Percentiles rank a stretch among this genome's conserved stretches.
phyloP scores from a whole-genome alignment of 1,140 invertebrate genomes.

The Hyphantria cunea region DNA sequence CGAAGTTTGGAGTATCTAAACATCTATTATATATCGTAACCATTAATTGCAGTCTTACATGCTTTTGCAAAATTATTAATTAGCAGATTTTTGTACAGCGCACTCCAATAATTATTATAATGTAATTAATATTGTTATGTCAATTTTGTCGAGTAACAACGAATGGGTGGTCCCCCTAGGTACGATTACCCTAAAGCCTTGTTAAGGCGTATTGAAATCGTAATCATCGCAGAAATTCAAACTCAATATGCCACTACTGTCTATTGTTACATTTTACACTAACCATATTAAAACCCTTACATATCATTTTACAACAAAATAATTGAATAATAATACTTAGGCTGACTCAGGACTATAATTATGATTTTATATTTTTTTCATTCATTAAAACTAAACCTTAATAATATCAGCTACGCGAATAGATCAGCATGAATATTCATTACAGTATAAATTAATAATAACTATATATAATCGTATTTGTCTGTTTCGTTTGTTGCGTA shows the following conservation, averaged over 20 bases:
- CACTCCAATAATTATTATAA: conserved; percentile 21
- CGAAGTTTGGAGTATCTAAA: conserved; percentile 18
- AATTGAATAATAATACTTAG: conserved; percentile 64
- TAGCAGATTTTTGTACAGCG: conserved; percentile 12
- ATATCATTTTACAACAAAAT: conserved; percentile 44
- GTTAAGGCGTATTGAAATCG: conserved; percentile 11
- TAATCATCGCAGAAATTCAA: conserved; percentile 10
- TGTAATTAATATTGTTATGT: conserved; percentile 13
- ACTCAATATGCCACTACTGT: conserved; percentile 22
- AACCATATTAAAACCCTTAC: conserved; percentile 37
- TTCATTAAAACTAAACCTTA: conserved; percentile 62
- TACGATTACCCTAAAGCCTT: conserved; percentile 8
- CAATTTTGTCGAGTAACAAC: conserved; percentile 1
- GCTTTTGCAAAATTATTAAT: conserved; percentile 21
- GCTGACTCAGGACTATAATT: conserved; percentile 58
- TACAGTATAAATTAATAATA: conserved; percentile 45
- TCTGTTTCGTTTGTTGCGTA: conserved; percentile 59
- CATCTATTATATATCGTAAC: conserved; percentile 23
- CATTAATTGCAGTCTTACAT: conserved; percentile 27
- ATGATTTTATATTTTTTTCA: conserved; percentile 37
- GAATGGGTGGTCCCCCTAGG: conserved; percentile 11
- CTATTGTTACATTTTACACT: conserved; percentile 39
- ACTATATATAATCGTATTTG: conserved; percentile 49
- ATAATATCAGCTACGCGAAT: conserved; percentile 59
- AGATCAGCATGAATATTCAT: conserved; percentile 50